These are phyloP conservation scores for Motacilla alba DNA, from an alignment of 2,113 vertebrate species.

Conservation along the genomic window DNA sequence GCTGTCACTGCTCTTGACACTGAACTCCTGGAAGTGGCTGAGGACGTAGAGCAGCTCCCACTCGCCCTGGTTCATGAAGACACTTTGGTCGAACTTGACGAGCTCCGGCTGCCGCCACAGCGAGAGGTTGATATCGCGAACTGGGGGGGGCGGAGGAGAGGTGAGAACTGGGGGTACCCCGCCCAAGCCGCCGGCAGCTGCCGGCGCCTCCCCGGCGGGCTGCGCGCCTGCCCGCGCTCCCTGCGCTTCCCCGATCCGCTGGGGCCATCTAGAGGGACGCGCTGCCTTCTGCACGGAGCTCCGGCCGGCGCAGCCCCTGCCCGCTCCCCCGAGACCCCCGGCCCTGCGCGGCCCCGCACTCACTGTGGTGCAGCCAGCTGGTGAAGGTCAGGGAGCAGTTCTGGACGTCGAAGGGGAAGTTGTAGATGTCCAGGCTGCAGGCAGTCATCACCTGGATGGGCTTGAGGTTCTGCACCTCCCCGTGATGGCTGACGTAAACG, in stretches of 20 bases:
- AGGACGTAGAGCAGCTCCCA: constrained; percentile 95
- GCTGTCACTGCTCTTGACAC: constrained; percentile 78
- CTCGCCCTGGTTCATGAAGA: constrained; percentile 98
- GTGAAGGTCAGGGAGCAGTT: constrained; percentile 97
- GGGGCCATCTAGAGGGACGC: constrained; percentile 47
- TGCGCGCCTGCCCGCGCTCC: background rate
- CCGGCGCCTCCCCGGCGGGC: background rate
- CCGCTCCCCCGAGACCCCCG: background rate
- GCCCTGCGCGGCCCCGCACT: background rate
- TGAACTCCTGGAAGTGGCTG: constrained; percentile 86
- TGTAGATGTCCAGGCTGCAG: constrained; percentile 97
- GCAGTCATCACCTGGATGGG: constrained; percentile 95
- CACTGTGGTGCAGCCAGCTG: constrained; percentile 97
- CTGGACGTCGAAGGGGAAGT: constrained; percentile 96
- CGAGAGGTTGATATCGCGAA: constrained; percentile 94
- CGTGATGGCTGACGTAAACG: constrained; percentile 84
- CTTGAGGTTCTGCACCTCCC: constrained; percentile 92
- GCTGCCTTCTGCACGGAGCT: background rate
- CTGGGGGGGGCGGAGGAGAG: constrained; percentile 55
- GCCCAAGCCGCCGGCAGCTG: background rate
- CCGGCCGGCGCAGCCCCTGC: background rate
- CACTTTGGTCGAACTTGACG: constrained; percentile 83
- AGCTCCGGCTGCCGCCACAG: constrained; percentile 87
- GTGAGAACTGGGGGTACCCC: background rate
- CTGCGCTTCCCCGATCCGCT: constrained; percentile 7